These are phyloP conservation scores for Iphiclides podalirius DNA, from an alignment of 2,888 invertebrate genomes.

Conservation along the genomic window DNA sequence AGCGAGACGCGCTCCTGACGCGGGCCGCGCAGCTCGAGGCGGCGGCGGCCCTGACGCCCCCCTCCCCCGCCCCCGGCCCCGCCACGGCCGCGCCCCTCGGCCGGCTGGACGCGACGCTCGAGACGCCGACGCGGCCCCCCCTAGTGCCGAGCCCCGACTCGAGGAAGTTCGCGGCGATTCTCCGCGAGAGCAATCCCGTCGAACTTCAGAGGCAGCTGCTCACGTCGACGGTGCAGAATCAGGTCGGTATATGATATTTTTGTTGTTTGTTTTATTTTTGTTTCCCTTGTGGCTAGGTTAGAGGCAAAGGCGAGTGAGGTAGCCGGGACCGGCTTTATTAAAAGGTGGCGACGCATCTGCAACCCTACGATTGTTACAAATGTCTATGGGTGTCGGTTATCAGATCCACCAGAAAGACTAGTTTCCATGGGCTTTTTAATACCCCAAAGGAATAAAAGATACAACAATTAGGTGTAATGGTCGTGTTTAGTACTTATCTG, in stretches of 20 bases:
- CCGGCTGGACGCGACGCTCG: constrained; percentile 83
- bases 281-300: too few relatives aligned
- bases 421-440: too few relatives aligned
- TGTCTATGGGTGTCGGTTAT: too few relatives aligned
- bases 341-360: too few relatives aligned
- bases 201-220: constrained; percentile 92
- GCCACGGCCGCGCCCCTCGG: constrained; percentile 63
- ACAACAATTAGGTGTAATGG: too few relatives aligned
- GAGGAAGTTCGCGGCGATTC: constrained; percentile 89
- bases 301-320: too few relatives aligned
- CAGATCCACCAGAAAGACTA: too few relatives aligned
- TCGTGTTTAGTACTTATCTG: too few relatives aligned
- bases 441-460: too few relatives aligned
- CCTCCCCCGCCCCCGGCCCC: constrained; percentile 53
- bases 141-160: constrained; percentile 84
- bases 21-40: constrained; percentile 89
- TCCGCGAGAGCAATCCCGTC: constrained; percentile 89
- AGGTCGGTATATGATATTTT: constrained; percentile 76
- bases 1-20: constrained; percentile 87
- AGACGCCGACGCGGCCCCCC: constrained; percentile 82
- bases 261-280: too few relatives aligned
- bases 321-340: too few relatives aligned
- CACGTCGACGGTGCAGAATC: constrained; percentile 90
- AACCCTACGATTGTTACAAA: too few relatives aligned
- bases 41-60: constrained; percentile 60